Evolutionary conservation across 1,140 invertebrate genomes (phyloP), one percentile per base, ranked within the genome.

Genomic region (Lasioglossum albipes): DNA sequence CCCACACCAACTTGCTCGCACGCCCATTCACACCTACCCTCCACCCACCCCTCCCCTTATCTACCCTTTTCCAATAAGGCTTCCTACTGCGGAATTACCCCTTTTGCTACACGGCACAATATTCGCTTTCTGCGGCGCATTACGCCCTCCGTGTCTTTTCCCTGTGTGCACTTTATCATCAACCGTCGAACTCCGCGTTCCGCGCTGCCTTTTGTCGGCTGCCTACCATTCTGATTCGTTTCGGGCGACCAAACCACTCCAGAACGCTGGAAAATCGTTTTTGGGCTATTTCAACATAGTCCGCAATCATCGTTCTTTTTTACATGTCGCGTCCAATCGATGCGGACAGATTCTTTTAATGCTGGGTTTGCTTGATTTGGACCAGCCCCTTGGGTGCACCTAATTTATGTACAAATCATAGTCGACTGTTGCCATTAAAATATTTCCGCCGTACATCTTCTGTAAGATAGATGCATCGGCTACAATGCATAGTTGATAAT

Each of bases 31-130:
- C 84, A 83, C 67, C 49, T 75, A 75, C 59, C 42, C 68, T n/a
- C 64, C 31, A 18, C 49, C 66, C 62, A 18, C 16, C 22, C 76
- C 84, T 79, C 86, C 88, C 77, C 91, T 93, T 93, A 93, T 93
- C 92, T 93, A 92, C 92, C 91, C 89, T 92, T 93, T 93, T 92
- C 91, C 92, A 93, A 93, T 92, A 91, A 92, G 91, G 91, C 83
- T 91, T 91, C 91, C 90, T 90, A 90, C 90, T 89, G 61, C 88
- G 80, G 90, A 93, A 93, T 92, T 93, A 92, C 90, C 92, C 90
- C 91, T 91, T 90, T 91, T 83, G 76, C 86, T 52, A n/a, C 65
- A 59, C 70, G 84, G 54, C 82, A 88, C 90, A 89, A 90, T 92
- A 89, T 90, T 91, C 88, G 83, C 89, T 89, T 90, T 90, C 90